Evolutionary conservation across 2,797 vertebrate genomes (phyloP).

Genomic region (Knipowitschia caucasica): DNA sequence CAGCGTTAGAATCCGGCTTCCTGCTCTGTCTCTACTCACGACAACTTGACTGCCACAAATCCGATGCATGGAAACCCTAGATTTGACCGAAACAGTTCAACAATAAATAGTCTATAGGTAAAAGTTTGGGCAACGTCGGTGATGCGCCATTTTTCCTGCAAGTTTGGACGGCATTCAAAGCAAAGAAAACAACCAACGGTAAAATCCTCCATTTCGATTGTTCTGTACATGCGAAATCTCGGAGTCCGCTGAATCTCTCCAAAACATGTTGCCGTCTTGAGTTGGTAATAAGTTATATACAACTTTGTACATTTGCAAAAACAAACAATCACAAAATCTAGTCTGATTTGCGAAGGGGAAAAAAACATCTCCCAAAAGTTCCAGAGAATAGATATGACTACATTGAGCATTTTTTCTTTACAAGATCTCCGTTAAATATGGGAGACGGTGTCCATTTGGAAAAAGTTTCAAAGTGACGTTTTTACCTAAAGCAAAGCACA

Average conservation of each 20-base stretch:
- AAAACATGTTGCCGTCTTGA: conserved; percentile 11
- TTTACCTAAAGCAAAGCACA: conserved; percentile 53
- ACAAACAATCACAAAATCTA: conserved; percentile 14
- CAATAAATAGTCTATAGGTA: conserved; percentile 39
- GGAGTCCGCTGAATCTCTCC: conserved; percentile 33
- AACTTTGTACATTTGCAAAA: conserved; percentile 72
- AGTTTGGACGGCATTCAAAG: conserved; percentile 12
- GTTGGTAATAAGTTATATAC: conserved; percentile 66
- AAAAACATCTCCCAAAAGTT: conserved; percentile 15
- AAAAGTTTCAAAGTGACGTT: conserved; percentile 12
- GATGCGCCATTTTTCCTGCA: conserved; percentile 59
- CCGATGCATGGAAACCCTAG: conserved; percentile 13
- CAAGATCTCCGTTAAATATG: conserved; percentile 27
- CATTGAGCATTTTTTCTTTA: conserved; percentile 55
- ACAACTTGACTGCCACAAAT: not conserved
- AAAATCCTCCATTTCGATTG: conserved; percentile 12
- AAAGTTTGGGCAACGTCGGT: conserved; percentile 58
- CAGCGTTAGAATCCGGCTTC: not conserved
- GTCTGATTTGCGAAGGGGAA: conserved; percentile 11
- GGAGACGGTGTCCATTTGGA: conserved; percentile 26
- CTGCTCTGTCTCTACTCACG: not conserved
- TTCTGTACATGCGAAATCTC: conserved; percentile 34
- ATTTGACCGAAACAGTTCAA: conserved; percentile 18
- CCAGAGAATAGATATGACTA: conserved; percentile 54
- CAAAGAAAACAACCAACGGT: conserved; percentile 2